Conservation (phyloP, 2,888 invertebrate genomes). For the Amblyteles armatorius region DNA sequence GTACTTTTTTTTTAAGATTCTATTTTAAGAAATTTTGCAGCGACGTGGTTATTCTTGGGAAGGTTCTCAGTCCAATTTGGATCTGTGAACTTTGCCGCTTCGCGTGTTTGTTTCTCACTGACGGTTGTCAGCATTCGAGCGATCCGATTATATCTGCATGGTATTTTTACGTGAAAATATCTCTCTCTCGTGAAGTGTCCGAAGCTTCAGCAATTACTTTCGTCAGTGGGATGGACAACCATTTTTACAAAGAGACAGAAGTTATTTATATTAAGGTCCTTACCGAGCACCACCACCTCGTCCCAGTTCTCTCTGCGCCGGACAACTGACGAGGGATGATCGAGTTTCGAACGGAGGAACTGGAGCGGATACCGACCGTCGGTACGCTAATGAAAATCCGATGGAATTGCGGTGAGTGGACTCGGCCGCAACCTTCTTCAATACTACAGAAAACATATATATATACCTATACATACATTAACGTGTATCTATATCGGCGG, state of each 20-base stretch:
- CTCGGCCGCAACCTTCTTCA: background rate
- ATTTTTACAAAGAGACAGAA: conserved; percentile 46
- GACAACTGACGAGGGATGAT: conserved; percentile 58
- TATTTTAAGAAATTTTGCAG: too few relatives aligned
- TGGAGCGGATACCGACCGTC: conserved; percentile 60
- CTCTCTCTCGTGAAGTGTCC: background rate
- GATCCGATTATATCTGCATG: background rate
- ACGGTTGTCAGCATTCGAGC: background rate
- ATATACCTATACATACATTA: background rate
- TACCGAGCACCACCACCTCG: conserved; percentile 37
- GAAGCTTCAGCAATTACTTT: background rate
- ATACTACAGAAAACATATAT: background rate
- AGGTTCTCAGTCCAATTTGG: background rate
- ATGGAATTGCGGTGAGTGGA: conserved; percentile 55
- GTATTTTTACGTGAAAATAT: background rate
- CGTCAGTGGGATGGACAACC: conserved; percentile 38
- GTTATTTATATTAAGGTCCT: conserved; percentile 40
- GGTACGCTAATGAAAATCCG: conserved; percentile 63
- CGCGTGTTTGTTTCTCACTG: background rate
- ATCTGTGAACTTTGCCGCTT: background rate
- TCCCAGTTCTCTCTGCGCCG: conserved; percentile 20
- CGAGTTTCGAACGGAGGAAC: conserved; percentile 61
- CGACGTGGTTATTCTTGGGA: too few relatives aligned
- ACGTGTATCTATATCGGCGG: background rate
- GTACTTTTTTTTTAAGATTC: too few relatives aligned